These are phyloP conservation scores for Vimba vimba DNA, from an alignment of 2,113 vertebrate genomes.

Conservation along the genomic window DNA sequence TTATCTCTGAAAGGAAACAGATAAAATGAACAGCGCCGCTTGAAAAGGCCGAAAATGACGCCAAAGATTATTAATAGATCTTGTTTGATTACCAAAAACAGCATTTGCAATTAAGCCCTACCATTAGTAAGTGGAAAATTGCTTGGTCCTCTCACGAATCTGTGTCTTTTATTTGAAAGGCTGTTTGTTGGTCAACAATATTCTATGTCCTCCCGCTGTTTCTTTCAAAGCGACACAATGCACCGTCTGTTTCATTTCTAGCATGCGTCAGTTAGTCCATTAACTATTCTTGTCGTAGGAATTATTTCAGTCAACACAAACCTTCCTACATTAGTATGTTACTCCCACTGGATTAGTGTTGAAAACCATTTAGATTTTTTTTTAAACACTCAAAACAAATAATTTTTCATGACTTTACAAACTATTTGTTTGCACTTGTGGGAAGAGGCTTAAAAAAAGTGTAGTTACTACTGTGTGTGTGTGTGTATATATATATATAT, in stretches of 20 bases:
- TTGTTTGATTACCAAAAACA: slow-evolving; percentile 3
- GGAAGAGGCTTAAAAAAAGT: too few species aligned
- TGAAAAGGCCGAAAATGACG: not conserved
- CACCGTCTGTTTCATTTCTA: not conserved
- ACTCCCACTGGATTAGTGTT: not conserved
- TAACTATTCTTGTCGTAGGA: not conserved
- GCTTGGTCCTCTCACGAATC: not conserved
- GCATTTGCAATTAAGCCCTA: not conserved
- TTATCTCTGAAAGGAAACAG: not conserved
- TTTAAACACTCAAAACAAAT: not conserved
- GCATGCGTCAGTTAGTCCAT: not conserved
- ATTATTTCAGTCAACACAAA: not conserved
- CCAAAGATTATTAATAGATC: not conserved
- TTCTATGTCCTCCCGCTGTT: not conserved
- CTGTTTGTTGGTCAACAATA: not conserved
- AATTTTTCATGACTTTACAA: too few species aligned
- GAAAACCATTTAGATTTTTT: not conserved
- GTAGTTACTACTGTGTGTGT: too few species aligned
- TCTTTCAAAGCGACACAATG: not conserved
- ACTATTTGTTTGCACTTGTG: too few species aligned
- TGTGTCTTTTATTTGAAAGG: not conserved
- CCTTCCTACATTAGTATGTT: not conserved
- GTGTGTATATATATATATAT: too few species aligned
- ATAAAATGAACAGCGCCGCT: not conserved
- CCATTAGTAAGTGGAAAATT: not conserved